phyloP scores from a whole-genome alignment of 2,888 invertebrate genomes.

The Caenorhabditis auriculariae region DNA sequence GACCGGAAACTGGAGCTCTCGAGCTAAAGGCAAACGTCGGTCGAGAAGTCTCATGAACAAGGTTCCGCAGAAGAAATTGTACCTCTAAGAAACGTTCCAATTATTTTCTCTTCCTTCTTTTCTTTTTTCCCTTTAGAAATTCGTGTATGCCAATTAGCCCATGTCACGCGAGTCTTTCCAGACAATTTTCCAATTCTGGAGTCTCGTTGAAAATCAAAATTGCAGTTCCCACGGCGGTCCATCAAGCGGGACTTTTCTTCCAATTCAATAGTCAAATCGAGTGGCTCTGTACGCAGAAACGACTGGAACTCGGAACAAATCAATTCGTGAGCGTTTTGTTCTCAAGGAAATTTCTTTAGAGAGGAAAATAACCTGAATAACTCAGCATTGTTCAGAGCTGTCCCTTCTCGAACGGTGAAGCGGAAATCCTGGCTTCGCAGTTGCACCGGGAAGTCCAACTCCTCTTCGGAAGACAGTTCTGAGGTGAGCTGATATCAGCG shows the following conservation, averaged over 20 bases:
- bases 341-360: too few species aligned
- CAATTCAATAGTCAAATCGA: slow-evolving; percentile 37
- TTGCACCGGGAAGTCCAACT: slow-evolving; percentile 51
- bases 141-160: too few species aligned
- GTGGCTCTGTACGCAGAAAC: slow-evolving; percentile 29
- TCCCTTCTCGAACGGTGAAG: slow-evolving; percentile 16
- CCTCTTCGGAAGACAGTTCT: slow-evolving; percentile 54
- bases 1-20: too few species aligned
- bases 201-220: too few species aligned
- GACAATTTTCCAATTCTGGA: too few species aligned
- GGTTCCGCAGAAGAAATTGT: too few species aligned
- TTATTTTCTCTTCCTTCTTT: neutral
- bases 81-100: too few species aligned
- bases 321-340: slow-evolving; percentile 2
- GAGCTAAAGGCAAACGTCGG: too few species aligned
- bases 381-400: slow-evolving; percentile 4
- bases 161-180: too few species aligned
- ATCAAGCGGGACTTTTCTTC: slow-evolving; percentile 40
- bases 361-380: too few species aligned
- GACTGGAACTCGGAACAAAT: slow-evolving; percentile 1
- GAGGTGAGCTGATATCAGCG: slow-evolving; percentile 17
- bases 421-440: slow-evolving; percentile 44
- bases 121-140: too few species aligned
- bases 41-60: too few species aligned
- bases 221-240: slow-evolving; percentile 37